These are phyloP conservation scores for Pogoniulus pusillus DNA, from an alignment of 2,797 vertebrate genomes.

Conservation along the genomic window DNA sequence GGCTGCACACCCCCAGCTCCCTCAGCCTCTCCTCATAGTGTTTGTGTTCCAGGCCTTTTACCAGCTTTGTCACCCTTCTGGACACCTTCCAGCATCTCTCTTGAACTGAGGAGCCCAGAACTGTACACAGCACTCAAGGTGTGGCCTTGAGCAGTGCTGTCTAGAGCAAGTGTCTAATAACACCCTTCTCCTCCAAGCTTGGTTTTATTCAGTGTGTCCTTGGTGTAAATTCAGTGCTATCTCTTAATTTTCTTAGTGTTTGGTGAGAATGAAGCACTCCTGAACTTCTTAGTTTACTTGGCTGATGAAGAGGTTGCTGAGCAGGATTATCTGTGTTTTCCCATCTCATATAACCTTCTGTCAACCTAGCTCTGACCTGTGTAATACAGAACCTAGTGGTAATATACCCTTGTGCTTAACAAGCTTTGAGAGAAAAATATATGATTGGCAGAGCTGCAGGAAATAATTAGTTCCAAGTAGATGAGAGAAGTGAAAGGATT, in stretches of 20 bases:
- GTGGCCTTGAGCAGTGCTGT: no score
- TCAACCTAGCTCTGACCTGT: slow-evolving; percentile 50
- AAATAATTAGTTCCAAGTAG: slow-evolving; percentile 37
- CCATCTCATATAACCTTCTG: background rate
- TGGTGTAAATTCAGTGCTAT: background rate
- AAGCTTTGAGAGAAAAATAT: slow-evolving; percentile 46
- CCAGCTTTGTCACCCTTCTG: no score
- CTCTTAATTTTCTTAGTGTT: background rate
- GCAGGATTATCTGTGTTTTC: slow-evolving; percentile 3
- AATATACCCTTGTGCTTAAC: slow-evolving; percentile 25
- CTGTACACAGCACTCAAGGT: no score
- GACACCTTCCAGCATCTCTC: no score
- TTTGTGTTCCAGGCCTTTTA: no score
- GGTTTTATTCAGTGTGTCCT: background rate
- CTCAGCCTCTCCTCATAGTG: no score
- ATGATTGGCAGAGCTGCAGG: slow-evolving; percentile 36
- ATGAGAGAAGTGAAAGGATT: slow-evolving; percentile 20
- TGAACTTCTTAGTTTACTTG: background rate
- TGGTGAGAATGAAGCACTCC: background rate
- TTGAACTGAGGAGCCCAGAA: no score
- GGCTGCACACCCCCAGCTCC: no score
- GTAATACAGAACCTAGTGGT: background rate
- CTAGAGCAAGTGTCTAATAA: no score
- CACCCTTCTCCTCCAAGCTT: no score
- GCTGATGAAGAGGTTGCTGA: background rate